Evolutionary conservation across 2,888 invertebrate species (phyloP), one percentile per base, ranked within the genome.

Genomic region (Operophtera brumata): DNA sequence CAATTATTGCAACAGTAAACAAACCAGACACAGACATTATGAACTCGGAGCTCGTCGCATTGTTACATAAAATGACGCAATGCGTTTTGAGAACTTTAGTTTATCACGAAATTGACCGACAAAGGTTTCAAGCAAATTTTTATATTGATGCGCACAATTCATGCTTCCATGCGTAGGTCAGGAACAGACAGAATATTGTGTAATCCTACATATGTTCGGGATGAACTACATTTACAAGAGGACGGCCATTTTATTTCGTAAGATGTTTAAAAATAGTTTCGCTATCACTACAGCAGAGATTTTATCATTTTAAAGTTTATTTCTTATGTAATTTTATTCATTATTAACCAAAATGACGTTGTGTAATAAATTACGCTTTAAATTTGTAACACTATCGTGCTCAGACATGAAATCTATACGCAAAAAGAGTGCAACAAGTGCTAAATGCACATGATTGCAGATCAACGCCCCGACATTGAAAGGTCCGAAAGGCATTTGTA

Each of bases 381-480:
- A 43, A 52, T 50, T 35, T 11, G 13, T 32, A 40, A 32, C 43
- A 6, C 26, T 20, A 47, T 53, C 56, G 39, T 54, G 34, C 40
- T 53, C 46, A 11, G 20, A 63, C 57, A 45, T 59, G 55, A 59
- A 66, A 68, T 59, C 64, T 61, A 7, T 30, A 61, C 66, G 66
- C 57, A 66, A 67, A 69, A 70, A 70, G 68, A 72, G 57, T 65
- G 66, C 65, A 72, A 75, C 70, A 74, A 73, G 63, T 62, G 58
- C 57, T 56, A 57, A 66, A 47, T 58, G 53, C 64, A 66, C 78
- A 75, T 77, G 76, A 75, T 36, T 57, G 52, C 64, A 67, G 79
- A 74, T 77, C 79, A 76, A 71, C 67, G 78, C 64, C 69, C 65
- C 71, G 78, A 75, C 76, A 75, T 76, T 77, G 73, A 70, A 66